Base-by-base conservation (phyloP, 37 sponge, comb jelly and placozoan genomes). In the Petrosia ficiformis region DNA sequence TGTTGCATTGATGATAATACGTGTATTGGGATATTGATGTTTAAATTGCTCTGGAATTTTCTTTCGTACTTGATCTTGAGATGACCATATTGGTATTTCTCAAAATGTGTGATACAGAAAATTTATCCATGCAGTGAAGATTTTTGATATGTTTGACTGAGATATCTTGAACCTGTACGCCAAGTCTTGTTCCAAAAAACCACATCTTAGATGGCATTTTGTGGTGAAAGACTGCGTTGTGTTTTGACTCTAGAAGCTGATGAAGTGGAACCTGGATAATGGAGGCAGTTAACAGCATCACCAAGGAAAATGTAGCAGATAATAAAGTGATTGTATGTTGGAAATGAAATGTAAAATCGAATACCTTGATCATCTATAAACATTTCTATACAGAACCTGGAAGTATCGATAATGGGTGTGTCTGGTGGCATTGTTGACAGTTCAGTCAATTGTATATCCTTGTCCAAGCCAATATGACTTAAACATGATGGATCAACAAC, bases 1-100 rank as follows among this genome's bases (percentile, higher is more conserved):
- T 61, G 63, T 26, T 61, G 26, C 63, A 61, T 61, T 29, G 63
- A 61, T 61, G 14, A 61, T 61, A 61, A 48, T 48, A 48, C 54
- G 14, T 48, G 54, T 48, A 14, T 8, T 11, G 10, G 65, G 14
- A 14, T 48, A 48, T 19, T 48, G 14, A 19, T 19, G 14, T 48
- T 48, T 48, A 48, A 48, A 48, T 48, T 48, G 54, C 54, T 48
- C 54, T 19, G 54, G 14, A 19, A 48, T 48, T 14, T 19, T 19
- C 14, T 8, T 19, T 48, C 14, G 14, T 8, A 48, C 54, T 48
- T 14, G 54, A 19, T 8, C 54, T 19, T 48, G 54, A 19, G 54
- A 19, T 48, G 54, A 14, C 54, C 54, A 48, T 19, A 48, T 48
- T 19, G 54, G 54, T 19, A 48, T 48, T 14, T 8, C 14, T 48